Evolutionary conservation across 1,140 invertebrate species (phyloP), one percentile per base, ranked within the genome.

Genomic region (Procambarus clarkii): DNA sequence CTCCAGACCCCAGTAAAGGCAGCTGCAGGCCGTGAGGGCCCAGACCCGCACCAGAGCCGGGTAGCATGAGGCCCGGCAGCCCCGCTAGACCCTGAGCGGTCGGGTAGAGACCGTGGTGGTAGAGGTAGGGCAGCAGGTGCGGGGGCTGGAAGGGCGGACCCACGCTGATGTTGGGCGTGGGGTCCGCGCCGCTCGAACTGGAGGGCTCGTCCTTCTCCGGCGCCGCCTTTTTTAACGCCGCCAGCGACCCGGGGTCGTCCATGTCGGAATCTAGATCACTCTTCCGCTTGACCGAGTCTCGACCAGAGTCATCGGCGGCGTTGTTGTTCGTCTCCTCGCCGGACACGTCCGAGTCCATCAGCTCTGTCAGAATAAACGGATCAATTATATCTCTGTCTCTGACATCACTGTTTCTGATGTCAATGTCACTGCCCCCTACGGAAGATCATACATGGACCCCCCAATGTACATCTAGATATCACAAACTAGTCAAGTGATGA

Each of bases 101-200:
- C 24, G 96, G 97, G 94, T 98, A 98, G 81, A 98, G 95, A 2
- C 97, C 97, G 2, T 95, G 95, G n/a, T 97, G 97, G 94, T 98
- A 98, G 21, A 98, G 96, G 95, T 98, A 98, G 86, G 97, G 98
- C 92, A 98, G 95, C 80, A 98, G 95, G 94, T 96, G 96, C 24
- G 94, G 94, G 15, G 97, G 97, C 93, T 98, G 97, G 15, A 98
- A 96, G 11, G 98, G 97, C 34, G 97, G 97, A 13, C 98, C 97
- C 5, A 98, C 96, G 8, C 97, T 97, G 45, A 98, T 97, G 94
- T 98, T 98, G 45, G 93, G 93, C 48, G 92, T 79, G 45, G 93
- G 88, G 48, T 93, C 91, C 48, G 81, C 76, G n/a, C 82, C 71
- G 21, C 85, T 84, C 21, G 84, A 90, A 58, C 83, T 86, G 21